phyloP scores from a whole-genome alignment of 2,888 invertebrate species.

The Merodon equestris region DNA sequence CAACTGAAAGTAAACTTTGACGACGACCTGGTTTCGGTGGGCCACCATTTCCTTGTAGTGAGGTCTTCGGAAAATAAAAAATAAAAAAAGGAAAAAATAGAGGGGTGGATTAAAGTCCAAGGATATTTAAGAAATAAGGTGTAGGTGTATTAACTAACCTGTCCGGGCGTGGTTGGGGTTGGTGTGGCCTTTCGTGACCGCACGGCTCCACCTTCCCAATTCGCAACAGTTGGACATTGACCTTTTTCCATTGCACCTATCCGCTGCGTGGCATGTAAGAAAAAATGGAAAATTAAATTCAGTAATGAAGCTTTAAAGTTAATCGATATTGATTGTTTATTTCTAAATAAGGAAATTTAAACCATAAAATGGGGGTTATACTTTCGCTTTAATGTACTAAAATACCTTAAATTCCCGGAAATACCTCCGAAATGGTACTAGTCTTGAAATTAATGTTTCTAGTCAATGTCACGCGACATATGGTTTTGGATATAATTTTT shows the following conservation, averaged over 20 bases:
- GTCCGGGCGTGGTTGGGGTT: conserved; percentile 79
- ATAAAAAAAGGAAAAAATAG: not conserved
- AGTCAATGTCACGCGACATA: no score
- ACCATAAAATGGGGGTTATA: no score
- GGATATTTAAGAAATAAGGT: not conserved
- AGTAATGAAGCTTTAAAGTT: no score
- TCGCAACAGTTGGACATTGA: conserved; percentile 83
- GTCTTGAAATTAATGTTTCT: no score
- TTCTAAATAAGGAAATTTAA: no score
- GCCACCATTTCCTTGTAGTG: conserved; percentile 79
- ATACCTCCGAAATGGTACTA: no score
- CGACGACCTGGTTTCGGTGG: conserved; percentile 78
- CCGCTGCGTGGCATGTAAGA: conserved; percentile 78
- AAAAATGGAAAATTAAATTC: conserved; percentile 16
- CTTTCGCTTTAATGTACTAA: no score
- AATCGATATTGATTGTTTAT: no score
- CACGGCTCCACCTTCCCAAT: conserved; percentile 83
- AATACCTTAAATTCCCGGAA: no score
- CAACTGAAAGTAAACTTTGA: conserved; percentile 80
- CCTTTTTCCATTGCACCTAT: conserved; percentile 84
- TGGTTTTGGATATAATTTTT: no score
- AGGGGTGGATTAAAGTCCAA: conserved; percentile 17
- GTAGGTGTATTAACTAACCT: conserved; percentile 73
- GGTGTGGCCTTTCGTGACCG: conserved; percentile 82
- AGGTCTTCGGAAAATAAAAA: conserved; percentile 72